Evolutionary conservation across 1,140 invertebrate genomes (phyloP).

Genomic region (Monochamus saltuarius): DNA sequence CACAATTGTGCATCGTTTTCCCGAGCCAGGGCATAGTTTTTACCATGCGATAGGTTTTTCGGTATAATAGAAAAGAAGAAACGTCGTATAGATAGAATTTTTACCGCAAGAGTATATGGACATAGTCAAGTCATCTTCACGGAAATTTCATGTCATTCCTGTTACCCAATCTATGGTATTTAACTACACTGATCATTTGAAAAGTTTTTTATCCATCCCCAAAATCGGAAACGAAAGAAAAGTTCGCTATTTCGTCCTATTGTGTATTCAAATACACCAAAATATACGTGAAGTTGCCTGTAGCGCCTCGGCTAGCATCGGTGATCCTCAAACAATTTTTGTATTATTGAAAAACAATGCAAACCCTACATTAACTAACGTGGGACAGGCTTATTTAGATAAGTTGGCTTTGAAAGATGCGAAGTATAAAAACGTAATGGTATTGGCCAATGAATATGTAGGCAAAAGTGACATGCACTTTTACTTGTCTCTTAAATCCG

Average conservation of each 20-base stretch:
- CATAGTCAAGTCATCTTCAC: too few relatives aligned
- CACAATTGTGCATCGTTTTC: constrained; percentile 11
- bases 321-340: too few relatives aligned
- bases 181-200: constrained; percentile 18
- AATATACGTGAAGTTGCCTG: too few relatives aligned
- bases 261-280: too few relatives aligned
- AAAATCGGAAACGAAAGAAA: constrained; percentile 7
- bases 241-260: too few relatives aligned
- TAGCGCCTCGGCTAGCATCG: too few relatives aligned
- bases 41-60: constrained; percentile 15
- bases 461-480: constrained; percentile 20
- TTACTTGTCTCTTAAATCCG: constrained; percentile 17
- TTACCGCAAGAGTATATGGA: constrained; percentile 15
- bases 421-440: constrained; percentile 25
- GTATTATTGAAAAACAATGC: not conserved
- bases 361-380: constrained; percentile 10
- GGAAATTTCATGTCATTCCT: constrained; percentile 20
- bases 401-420: constrained; percentile 14
- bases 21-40: constrained; percentile 19
- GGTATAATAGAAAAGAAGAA: constrained; percentile 20
- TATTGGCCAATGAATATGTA: constrained; percentile 22
- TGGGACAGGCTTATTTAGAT: constrained; percentile 3
- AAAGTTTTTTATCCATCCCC: constrained; percentile 10
- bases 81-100: constrained; percentile 5
- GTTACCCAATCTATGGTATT: constrained; percentile 16